Percentiles rank a stretch among this genome's conserved stretches.
Conservation (phyloP, 2,113 vertebrate genomes). For the Turdus rufiventris region DNA sequence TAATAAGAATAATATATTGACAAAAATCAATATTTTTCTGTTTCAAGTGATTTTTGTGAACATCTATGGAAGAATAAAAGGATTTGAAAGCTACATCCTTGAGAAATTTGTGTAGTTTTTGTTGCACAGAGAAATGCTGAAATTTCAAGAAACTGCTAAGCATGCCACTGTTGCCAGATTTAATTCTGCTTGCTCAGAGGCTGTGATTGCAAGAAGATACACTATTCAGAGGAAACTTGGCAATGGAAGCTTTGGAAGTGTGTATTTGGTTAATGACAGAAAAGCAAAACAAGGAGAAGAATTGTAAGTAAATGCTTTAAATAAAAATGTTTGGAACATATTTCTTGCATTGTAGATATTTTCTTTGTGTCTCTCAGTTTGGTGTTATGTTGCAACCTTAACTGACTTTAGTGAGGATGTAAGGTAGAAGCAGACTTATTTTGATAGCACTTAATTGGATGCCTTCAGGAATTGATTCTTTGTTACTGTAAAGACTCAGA, state of each 20-base stretch:
- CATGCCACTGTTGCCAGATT: not conserved
- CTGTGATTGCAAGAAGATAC: slow-evolving; percentile 78
- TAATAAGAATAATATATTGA: not conserved
- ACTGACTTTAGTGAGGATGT: not conserved
- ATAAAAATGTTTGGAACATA: not conserved
- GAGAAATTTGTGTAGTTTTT: not conserved
- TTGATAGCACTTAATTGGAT: not conserved
- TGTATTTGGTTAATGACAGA: slow-evolving; percentile 82
- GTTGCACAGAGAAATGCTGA: slow-evolving; percentile 72
- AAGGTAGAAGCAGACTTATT: not conserved
- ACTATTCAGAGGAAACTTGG: slow-evolving; percentile 75
- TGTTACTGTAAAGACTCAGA: not conserved
- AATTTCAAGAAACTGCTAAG: slow-evolving; percentile 75
- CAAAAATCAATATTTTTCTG: not conserved
- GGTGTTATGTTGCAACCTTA: not conserved
- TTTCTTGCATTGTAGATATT: not conserved
- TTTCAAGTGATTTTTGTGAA: slow-evolving; percentile 16
- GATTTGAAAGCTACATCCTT: not conserved
- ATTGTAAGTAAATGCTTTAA: slow-evolving; percentile 75
- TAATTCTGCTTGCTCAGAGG: slow-evolving; percentile 10
- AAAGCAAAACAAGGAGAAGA: slow-evolving; percentile 74
- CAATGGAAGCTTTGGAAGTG: slow-evolving; percentile 82
- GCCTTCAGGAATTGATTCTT: not conserved
- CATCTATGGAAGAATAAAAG: not conserved
- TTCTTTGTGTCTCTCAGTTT: not conserved